phyloP scores from a whole-genome alignment of 2,888 invertebrate genomes.

The Nesidiocoris tenuis region DNA sequence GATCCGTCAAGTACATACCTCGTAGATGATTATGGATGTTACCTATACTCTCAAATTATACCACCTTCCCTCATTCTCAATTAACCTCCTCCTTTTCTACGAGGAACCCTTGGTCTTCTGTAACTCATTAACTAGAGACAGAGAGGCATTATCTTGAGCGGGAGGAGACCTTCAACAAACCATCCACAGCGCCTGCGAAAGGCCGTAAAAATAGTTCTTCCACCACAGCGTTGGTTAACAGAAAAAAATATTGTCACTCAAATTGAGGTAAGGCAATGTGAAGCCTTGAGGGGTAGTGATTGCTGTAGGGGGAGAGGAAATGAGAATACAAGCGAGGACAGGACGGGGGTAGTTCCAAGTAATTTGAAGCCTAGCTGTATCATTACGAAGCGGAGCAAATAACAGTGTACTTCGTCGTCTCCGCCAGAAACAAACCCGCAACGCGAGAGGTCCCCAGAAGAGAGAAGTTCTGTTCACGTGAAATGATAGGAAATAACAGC shows the following conservation, averaged over 20 bases:
- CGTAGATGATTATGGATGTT: no score
- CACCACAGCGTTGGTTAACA: conserved; percentile 5
- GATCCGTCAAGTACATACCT: no score
- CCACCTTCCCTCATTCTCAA: conserved; percentile 25
- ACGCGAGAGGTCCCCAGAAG: conserved; percentile 17
- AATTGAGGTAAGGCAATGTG: conserved; percentile 17
- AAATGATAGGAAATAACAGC: conserved; percentile 39
- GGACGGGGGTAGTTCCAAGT: conserved; percentile 16
- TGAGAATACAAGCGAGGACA: conserved; percentile 6
- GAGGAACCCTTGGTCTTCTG: not conserved
- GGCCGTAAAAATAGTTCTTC: conserved; percentile 35
- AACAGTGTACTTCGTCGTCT: conserved; percentile 35
- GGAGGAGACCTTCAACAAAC: conserved; percentile 22
- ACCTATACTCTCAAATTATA: conserved; percentile 1
- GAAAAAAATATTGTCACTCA: conserved; percentile 35
- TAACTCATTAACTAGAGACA: conserved; percentile 33
- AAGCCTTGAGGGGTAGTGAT: not conserved
- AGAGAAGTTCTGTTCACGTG: conserved; percentile 16
- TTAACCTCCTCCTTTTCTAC: conserved; percentile 10
- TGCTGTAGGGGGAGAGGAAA: conserved; percentile 20
- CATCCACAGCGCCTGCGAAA: conserved; percentile 9
- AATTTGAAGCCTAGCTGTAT: conserved; percentile 39
- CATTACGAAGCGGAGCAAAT: conserved; percentile 40
- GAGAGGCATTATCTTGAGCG: conserved; percentile 5
- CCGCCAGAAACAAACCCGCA: conserved; percentile 23